phyloP scores from a whole-genome alignment of 1,140 invertebrate genomes.

The Drosophila melanica region DNA sequence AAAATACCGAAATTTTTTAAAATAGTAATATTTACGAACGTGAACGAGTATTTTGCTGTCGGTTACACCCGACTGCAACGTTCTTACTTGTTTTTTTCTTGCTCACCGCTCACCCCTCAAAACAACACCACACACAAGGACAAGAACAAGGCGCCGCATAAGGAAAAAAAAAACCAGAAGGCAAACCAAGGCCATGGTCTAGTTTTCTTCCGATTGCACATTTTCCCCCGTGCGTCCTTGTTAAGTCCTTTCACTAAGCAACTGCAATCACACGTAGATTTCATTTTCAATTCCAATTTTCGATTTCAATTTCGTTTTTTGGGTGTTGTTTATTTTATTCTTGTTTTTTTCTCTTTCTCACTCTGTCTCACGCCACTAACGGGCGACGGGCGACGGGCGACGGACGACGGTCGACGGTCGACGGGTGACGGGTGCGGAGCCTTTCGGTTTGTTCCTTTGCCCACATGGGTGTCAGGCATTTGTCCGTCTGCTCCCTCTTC shows the following conservation, averaged over 20 bases:
- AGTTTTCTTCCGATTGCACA: constrained; percentile 46
- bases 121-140: constrained; percentile 19
- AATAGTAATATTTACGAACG: too few species aligned
- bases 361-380: constrained; percentile 31
- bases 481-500: constrained; percentile 11
- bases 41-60: too few species aligned
- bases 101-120: constrained; percentile 55
- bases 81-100: background rate
- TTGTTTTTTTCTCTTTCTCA: background rate
- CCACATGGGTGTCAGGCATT: constrained; percentile 59
- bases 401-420: too few species aligned
- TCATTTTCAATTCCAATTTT: constrained; percentile 52
- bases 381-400: constrained; percentile 37
- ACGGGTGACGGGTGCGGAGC: constrained; percentile 3
- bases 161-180: constrained; percentile 10
- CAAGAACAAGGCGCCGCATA: background rate
- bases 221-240: constrained; percentile 17
- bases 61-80: too few species aligned
- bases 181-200: constrained; percentile 66
- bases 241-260: constrained; percentile 39
- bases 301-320: constrained; percentile 44
- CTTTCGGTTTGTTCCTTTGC: constrained; percentile 49
- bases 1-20: background rate
- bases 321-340: constrained; percentile 24
- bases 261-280: constrained; percentile 64